Base-by-base conservation (phyloP, 2,113 vertebrate species). In the Scomber colias region DNA sequence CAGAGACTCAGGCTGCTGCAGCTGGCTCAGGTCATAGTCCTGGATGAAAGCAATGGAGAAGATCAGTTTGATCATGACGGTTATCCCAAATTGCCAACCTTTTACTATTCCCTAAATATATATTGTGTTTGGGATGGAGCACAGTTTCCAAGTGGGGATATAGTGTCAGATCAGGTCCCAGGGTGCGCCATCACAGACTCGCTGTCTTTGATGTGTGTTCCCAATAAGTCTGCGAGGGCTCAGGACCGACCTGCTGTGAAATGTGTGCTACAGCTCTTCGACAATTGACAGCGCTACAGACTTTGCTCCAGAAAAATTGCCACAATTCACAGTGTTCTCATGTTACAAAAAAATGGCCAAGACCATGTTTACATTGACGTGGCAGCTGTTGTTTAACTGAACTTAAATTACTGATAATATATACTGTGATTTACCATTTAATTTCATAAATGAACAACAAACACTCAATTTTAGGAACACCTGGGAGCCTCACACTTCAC, bases 1-100 rank as follows among this genome's bases (percentile, higher is more conserved):
- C 90, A 98, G 91, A 76, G 97, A 96, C 91, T 98, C 98, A 0
- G 98, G 98, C 93, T 99, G 98, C 92, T 99, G 98, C 78, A 99
- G 95, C 92, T 99, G 98, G 93, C 98, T 99, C 83, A 95, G 91
- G 87, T 95, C 95, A 3, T 95, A 95, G 89, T 95, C 95, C 95
- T 95, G 91, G 68, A 77, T 13, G 71, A 57, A 61, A 59, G 13
- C 27, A 31, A 77, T 1, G 6, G 19, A 46, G 48, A 1, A 3
- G 1, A 24, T 74, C 17, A 66, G 35, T 19, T 3, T n/a, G 51
- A 24, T 27, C 3, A 27, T 27, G 24, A 27, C 24, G 24, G 3
- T 27, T 27, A 27, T 27, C 24, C 24, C 24, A 27, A 27, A 27
- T 27, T 27, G 24, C 24, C 2, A 3, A 64, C 19, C 15, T 13